Evolutionary conservation across 2,797 vertebrate genomes (phyloP), one percentile per base, ranked within the genome.

Genomic region (Chaetodon trifasciatus): DNA sequence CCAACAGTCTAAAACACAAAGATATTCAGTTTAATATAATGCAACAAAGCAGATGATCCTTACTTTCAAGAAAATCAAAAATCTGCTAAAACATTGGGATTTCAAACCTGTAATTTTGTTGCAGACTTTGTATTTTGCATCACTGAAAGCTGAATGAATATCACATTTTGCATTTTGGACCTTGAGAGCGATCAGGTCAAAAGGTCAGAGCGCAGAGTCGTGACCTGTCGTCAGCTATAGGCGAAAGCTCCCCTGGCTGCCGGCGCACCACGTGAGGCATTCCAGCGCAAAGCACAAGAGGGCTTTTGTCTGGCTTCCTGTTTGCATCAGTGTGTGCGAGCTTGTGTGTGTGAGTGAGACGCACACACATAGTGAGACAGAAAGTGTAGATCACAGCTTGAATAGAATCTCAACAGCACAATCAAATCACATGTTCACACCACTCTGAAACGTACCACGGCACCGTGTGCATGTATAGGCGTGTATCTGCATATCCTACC

Each of bases 271-370:
- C 53, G 71, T 86, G 87, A 87, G 6, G 28, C 74, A 90, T 89
- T 89, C 86, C 89, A 79, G 50, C 63, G 23, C 50, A 5, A 79
- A 66, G 64, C 83, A 91, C 86, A 92, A 86, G 19, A 47, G 58
- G 16, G 74, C 81, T 61, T 90, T 90, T 92, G 90, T 93, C 79
- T 32, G 7, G 5, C 35, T 69, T 83, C 66, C 82, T 78, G 70
- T 79, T 40, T 19, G 11, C 69, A 66, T 70, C 75, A 40, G 68
- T 32, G 52, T 70, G 68, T 60, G n/a, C 58, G 11, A 39, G 32
- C 47, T 46, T 39, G 62, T 15, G 23, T 23, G 16, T 47, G 24
- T 15, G 28, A 4, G 52, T 19, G 58, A 15, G 11, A 61, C 40
- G 19, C 46, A 50, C 49, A 50, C 49, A 21, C 8, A 37, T 1